Evolutionary conservation across 2,113 vertebrate genomes (phyloP), one percentile per base, ranked within the genome.

Genomic region (Melanerpes formicivorus): DNA sequence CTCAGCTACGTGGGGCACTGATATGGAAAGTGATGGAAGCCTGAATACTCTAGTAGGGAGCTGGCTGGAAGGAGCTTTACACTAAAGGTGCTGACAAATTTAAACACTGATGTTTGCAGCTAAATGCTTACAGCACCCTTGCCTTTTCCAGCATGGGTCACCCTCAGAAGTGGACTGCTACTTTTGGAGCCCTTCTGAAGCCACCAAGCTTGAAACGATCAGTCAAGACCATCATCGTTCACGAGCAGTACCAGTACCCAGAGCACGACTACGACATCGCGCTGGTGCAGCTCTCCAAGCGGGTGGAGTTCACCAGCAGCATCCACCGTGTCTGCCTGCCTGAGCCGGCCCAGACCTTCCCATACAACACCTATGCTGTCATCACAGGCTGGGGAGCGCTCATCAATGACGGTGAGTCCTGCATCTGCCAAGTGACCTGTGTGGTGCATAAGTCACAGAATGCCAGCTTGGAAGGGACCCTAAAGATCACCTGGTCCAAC

Each of bases 321-420:
- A 97, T 99, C 94, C 95, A 83, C 81, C 98, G 97, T 5, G 97
- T 98, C 78, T 99, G 99, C 86, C 88, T 99, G 91, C 99, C 99
- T 2, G 91, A 98, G 54, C 22, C 97, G 7, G 93, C 96, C 18
- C 97, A 99, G 30, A 74, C 72, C 8, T 98, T 99, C 81, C 96
- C 96, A 2, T 12, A 84, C 40, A 97, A 95, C 25, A 98, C 6
- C 86, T 73, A 85, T 0, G 93, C 26, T 95, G 98, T 97, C 96
- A 96, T 99, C 95, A 98, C 98, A 3, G 99, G 99, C 85, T 99
- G 99, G 99, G 99, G 99, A 27, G 98, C 98, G 5, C 75, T 97
- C 58, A 97, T 95, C 34, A 86, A 94, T 27, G 95, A 98, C 0
- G 97, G 97, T 98, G 76, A 97, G 97, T 96, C 83, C 48, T 32